phyloP scores from a whole-genome alignment of 2,888 invertebrate species.

The Anthoptus insignis region DNA sequence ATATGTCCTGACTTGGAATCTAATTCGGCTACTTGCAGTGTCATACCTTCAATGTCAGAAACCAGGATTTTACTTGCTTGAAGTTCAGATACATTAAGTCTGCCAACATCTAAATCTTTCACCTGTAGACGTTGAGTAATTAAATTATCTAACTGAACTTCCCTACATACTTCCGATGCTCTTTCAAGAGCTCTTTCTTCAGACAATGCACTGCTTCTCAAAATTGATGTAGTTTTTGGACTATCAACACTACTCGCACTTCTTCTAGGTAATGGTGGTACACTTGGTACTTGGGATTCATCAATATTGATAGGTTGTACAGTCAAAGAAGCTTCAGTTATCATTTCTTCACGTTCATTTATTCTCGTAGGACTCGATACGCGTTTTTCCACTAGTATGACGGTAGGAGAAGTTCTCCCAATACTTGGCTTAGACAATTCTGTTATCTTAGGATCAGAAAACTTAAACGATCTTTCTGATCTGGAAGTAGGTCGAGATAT shows the following conservation, averaged over 20 bases:
- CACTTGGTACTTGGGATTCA: conserved; percentile 75
- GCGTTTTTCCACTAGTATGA: conserved; percentile 87
- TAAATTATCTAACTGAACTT: conserved; percentile 77
- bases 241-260: conserved; percentile 55
- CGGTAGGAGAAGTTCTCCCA: conserved; percentile 88
- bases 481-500: conserved; percentile 84
- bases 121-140: conserved; percentile 90
- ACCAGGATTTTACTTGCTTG: conserved; percentile 93
- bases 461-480: conserved; percentile 85
- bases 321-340: conserved; percentile 89
- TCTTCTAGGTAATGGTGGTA: conserved; percentile 77
- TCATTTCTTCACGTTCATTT: conserved; percentile 86
- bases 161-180: conserved; percentile 67
- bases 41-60: conserved; percentile 93
- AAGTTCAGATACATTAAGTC: conserved; percentile 92
- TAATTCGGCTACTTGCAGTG: conserved; percentile 91
- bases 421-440: conserved; percentile 84
- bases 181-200: conserved; percentile 70
- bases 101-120: conserved; percentile 92
- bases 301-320: conserved; percentile 89
- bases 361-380: conserved; percentile 88
- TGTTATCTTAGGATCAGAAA: conserved; percentile 85
- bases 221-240: conserved; percentile 33
- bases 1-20: conserved; percentile 90
- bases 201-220: conserved; percentile 35